A percentile compares a stretch with the other conserved stretches of the same genome.
Conservation (phyloP, 2,113 vertebrate species). For the Dipodomys ordii region DNA sequence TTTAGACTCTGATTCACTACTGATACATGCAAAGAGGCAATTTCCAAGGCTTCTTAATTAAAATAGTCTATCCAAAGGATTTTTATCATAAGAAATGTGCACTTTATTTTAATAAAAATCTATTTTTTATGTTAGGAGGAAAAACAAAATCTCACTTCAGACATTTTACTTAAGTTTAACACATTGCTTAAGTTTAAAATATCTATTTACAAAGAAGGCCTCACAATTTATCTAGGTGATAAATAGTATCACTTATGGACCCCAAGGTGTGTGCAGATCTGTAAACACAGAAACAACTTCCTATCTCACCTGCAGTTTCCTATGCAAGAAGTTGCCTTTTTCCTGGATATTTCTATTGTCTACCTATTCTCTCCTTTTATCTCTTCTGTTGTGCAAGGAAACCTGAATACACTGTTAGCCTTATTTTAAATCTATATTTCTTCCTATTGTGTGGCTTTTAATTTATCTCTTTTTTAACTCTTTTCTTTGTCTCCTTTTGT, state of each 20-base stretch:
- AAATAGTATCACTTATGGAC: too few species aligned
- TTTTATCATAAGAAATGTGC: constrained; percentile 42
- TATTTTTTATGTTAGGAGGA: background rate
- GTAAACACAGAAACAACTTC: background rate
- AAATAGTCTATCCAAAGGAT: constrained; percentile 57
- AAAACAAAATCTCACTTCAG: constrained; percentile 29
- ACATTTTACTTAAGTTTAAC: constrained; percentile 9
- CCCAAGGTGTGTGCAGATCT: background rate
- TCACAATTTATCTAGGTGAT: background rate
- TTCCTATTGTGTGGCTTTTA: background rate
- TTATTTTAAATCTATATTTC: constrained; percentile 15
- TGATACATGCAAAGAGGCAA: constrained; percentile 32
- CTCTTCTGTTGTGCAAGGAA: background rate
- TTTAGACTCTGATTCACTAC: constrained; percentile 33
- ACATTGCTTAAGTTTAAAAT: constrained; percentile 36
- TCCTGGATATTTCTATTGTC: too few species aligned
- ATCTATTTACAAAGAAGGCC: background rate
- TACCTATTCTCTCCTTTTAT: background rate
- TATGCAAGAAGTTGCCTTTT: fast-evolving
- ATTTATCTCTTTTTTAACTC: background rate
- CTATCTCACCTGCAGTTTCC: background rate
- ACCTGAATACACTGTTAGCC: background rate
- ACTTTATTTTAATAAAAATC: constrained; percentile 56
- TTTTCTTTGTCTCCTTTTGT: background rate
- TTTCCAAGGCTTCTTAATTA: constrained; percentile 55